phyloP scores from a whole-genome alignment of 2,113 vertebrate genomes.

The Colossoma macropomum region DNA sequence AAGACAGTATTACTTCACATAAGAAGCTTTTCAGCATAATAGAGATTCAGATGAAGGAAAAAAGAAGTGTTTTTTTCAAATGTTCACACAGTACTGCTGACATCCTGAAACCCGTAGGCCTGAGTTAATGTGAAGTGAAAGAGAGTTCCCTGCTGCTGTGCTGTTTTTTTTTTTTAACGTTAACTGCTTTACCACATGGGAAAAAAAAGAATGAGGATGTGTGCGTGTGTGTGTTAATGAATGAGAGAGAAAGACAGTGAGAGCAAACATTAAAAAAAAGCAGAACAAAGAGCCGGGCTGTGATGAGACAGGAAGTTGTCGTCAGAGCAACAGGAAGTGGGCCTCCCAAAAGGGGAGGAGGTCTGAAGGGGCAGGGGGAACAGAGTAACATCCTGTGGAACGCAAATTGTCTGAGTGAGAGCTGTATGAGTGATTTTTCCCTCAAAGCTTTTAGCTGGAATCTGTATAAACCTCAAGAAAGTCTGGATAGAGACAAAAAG shows the following conservation, averaged over 20 bases:
- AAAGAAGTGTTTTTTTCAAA: not conserved
- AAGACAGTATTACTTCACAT: not conserved
- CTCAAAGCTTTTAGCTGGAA: not conserved
- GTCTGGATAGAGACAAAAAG: too few relatives aligned
- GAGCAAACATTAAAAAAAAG: constrained; percentile 45
- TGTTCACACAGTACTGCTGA: not conserved
- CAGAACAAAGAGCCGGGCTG: constrained; percentile 52
- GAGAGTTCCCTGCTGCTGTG: not conserved
- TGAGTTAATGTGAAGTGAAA: not conserved
- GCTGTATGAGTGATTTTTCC: not conserved
- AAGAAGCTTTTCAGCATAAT: not conserved
- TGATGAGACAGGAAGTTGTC: constrained; percentile 69
- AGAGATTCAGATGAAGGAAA: not conserved
- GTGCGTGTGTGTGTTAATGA: constrained; percentile 42
- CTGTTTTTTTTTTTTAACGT: not conserved
- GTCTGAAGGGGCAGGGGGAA: constrained; percentile 38
- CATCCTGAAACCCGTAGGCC: not conserved
- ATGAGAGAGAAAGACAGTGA: constrained; percentile 27
- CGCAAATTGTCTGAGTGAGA: constrained; percentile 30
- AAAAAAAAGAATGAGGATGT: constrained; percentile 15
- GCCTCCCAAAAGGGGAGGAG: constrained; percentile 62
- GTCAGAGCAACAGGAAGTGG: constrained; percentile 75
- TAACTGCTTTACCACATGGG: not conserved
- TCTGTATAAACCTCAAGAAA: not conserved
- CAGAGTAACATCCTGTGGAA: constrained; percentile 70